Evolutionary conservation across 2,113 vertebrate genomes (phyloP).

Genomic region (Balaeniceps rex): DNA sequence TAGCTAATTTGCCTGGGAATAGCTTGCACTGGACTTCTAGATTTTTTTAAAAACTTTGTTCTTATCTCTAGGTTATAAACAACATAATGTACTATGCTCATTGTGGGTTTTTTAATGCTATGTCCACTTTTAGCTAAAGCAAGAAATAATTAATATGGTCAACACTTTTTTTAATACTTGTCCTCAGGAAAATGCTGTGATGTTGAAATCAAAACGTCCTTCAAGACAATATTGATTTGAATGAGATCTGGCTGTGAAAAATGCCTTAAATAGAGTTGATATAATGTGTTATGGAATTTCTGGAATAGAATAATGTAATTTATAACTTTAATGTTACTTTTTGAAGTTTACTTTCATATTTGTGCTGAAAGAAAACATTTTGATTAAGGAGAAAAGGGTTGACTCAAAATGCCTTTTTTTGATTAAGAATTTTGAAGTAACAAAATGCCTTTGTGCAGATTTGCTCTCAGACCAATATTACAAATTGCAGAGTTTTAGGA

Average conservation of each 20-base stretch:
- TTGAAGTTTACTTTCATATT: conserved; percentile 8
- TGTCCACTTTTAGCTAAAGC: not conserved
- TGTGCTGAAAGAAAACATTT: conserved; percentile 2
- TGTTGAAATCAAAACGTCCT: not conserved
- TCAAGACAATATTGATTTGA: conserved; percentile 16
- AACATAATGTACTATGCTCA: not conserved
- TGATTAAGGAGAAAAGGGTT: not conserved
- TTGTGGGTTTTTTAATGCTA: not conserved
- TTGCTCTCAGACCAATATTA: not conserved
- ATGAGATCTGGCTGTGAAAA: not conserved
- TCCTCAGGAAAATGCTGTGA: not conserved
- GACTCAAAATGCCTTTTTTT: not conserved
- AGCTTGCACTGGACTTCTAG: not conserved
- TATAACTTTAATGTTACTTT: conserved; percentile 7
- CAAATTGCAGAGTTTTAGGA: not conserved
- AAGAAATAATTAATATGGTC: not conserved
- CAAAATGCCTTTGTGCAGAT: not conserved
- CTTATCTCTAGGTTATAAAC: not conserved
- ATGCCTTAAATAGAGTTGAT: not conserved
- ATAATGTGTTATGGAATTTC: not conserved
- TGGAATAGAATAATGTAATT: not conserved
- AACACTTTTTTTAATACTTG: not conserved
- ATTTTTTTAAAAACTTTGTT: not conserved
- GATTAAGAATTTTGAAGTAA: not conserved
- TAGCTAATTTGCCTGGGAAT: not conserved